A percentile compares a stretch with the other conserved stretches of the same genome.
These are phyloP conservation scores for Lithosia quadra DNA, from an alignment of 2,888 invertebrate genomes.

Conservation along the genomic window DNA sequence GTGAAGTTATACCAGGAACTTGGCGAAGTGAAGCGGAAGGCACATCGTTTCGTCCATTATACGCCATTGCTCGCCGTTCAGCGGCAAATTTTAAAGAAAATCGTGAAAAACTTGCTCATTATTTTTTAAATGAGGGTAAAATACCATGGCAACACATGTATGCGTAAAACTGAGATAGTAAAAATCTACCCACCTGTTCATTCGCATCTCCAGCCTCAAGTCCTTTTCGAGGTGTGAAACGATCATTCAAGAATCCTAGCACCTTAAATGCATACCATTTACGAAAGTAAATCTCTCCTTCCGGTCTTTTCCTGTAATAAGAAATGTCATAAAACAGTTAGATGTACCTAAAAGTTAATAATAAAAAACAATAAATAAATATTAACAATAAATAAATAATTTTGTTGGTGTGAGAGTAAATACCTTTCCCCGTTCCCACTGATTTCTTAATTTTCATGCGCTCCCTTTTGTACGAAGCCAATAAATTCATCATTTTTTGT, in stretches of 20 bases:
- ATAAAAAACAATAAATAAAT: no score
- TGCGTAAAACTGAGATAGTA: conserved; percentile 15
- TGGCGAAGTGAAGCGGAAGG: conserved; percentile 30
- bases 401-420: conserved; percentile 3
- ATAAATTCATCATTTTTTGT: neutral
- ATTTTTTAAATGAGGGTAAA: conserved; percentile 32
- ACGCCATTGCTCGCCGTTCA: conserved; percentile 3
- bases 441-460: no score
- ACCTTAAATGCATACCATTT: no score
- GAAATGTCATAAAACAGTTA: conserved; percentile 5
- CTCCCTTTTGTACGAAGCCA: neutral
- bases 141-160: conserved; percentile 33
- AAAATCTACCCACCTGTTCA: conserved; percentile 16
- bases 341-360: no score
- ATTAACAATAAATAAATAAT: conserved; percentile 2
- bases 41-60: conserved; percentile 24
- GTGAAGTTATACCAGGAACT: conserved; percentile 30
- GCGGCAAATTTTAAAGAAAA: conserved; percentile 20
- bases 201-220: conserved; percentile 10
- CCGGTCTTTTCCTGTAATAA: conserved; percentile 6
- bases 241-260: conserved; percentile 5
- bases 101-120: conserved; percentile 33
- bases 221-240: conserved; percentile 15
- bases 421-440: neutral
- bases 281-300: neutral